Conservation (phyloP, 2,888 invertebrate genomes). For the Scaeva pyrastri region DNA sequence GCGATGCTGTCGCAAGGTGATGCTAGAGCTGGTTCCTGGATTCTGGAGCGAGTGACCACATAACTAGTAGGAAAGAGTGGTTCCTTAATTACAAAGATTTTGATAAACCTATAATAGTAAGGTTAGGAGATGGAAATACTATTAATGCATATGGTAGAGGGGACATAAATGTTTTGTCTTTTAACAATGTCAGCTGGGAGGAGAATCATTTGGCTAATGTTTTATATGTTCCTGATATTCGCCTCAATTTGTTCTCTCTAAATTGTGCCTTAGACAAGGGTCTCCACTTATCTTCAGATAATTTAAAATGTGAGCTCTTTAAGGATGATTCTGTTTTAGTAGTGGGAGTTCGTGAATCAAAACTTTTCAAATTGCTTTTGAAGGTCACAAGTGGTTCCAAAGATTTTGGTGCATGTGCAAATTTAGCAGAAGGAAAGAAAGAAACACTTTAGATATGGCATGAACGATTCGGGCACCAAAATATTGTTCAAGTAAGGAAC, state of each 20-base stretch:
- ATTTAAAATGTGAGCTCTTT: constrained; percentile 62
- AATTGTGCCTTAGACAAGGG: constrained; percentile 72
- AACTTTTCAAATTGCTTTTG: too few species aligned
- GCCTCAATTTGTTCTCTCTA: constrained; percentile 75
- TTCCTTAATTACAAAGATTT: constrained; percentile 14
- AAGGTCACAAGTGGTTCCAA: constrained; percentile 52
- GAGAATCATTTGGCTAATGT: constrained; percentile 70
- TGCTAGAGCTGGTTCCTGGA: too few species aligned
- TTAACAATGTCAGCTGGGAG: constrained; percentile 69
- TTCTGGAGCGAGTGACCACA: constrained; percentile 16
- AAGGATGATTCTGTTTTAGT: constrained; percentile 40
- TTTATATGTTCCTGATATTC: constrained; percentile 73
- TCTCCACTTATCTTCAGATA: constrained; percentile 43
- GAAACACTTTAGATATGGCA: constrained; percentile 76
- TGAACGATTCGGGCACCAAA: constrained; percentile 77
- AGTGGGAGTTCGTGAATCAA: constrained; percentile 40
- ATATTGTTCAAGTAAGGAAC: constrained; percentile 69
- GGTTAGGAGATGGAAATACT: constrained; percentile 62
- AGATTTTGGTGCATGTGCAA: constrained; percentile 15
- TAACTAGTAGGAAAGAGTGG: constrained; percentile 21
- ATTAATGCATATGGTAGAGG: constrained; percentile 67
- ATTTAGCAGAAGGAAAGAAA: constrained; percentile 32
- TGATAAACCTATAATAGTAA: constrained; percentile 25
- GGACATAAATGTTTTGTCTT: constrained; percentile 73
- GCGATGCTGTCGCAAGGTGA: too few species aligned